Evolutionary conservation across 1,140 invertebrate genomes (phyloP).

Genomic region (Anoplophora glabripennis): DNA sequence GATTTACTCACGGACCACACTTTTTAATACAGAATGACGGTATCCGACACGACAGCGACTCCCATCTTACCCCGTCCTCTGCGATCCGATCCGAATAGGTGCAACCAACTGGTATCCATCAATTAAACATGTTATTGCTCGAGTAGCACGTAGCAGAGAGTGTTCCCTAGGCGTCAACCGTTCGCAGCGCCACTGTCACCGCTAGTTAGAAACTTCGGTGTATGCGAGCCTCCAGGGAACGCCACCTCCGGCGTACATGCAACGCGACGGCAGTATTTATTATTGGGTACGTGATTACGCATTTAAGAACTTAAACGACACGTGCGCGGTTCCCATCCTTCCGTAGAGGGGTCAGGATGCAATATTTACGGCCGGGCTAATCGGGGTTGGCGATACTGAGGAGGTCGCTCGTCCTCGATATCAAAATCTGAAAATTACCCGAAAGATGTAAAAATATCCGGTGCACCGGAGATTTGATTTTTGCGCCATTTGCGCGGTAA

Average conservation of each 20-base stretch:
- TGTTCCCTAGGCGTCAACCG: slow-evolving; percentile 6
- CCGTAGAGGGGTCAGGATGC: too few relatives aligned
- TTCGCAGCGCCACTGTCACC: slow-evolving; percentile 7
- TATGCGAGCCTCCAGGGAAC: slow-evolving; percentile 9
- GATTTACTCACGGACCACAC: too few relatives aligned
- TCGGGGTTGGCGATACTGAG: too few relatives aligned
- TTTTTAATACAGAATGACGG: background rate
- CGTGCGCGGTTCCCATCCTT: slow-evolving; percentile 6
- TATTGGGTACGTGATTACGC: slow-evolving; percentile 18
- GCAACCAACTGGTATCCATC: slow-evolving; percentile 5
- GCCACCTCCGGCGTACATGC: slow-evolving; percentile 10
- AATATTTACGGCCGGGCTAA: too few relatives aligned
- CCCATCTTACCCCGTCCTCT: background rate
- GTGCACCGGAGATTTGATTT: too few relatives aligned
- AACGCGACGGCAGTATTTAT: slow-evolving; percentile 12
- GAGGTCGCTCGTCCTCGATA: too few relatives aligned
- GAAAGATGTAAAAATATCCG: too few relatives aligned
- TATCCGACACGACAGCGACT: background rate
- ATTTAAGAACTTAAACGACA: slow-evolving; percentile 20
- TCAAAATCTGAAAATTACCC: too few relatives aligned
- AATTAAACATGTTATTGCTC: slow-evolving; percentile 11
- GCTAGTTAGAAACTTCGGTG: slow-evolving; percentile 17
- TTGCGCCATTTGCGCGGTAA: too few relatives aligned
- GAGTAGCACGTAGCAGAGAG: background rate
- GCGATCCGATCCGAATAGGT: background rate